These are phyloP conservation scores for Miichthys miiuy DNA, from an alignment of 2,797 vertebrate species.

Conservation along the genomic window DNA sequence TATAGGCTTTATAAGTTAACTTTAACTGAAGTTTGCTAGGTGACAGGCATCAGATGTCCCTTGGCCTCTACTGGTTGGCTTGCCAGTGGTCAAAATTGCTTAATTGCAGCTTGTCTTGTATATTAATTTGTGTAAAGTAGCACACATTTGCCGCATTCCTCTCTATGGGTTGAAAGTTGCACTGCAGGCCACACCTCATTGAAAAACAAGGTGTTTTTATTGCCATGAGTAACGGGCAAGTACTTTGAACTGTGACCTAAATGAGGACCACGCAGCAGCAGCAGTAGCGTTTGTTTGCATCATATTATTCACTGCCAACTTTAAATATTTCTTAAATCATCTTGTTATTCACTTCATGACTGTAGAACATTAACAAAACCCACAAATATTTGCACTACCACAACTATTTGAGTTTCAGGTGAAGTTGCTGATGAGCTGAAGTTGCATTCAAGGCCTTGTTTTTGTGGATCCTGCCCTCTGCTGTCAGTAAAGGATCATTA, in stretches of 20 bases:
- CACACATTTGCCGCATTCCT: neutral
- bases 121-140: neutral
- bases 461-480: constrained; percentile 69
- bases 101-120: too few species aligned
- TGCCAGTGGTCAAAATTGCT: neutral
- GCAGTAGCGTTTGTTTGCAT: neutral
- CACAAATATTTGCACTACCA: neutral
- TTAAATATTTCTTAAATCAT: neutral
- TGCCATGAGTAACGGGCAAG: neutral
- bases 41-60: neutral
- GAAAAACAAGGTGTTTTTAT: neutral
- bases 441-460: neutral
- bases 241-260: neutral
- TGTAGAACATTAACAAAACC: neutral
- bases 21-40: neutral
- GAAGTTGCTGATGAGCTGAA: neutral
- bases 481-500: constrained; percentile 54
- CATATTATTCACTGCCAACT: neutral
- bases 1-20: neutral
- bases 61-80: neutral
- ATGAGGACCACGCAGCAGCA: neutral
- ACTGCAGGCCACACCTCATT: neutral
- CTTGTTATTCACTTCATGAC: neutral
- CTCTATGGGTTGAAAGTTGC: neutral
- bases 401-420: neutral